Evolutionary conservation across 2,797 vertebrate genomes (phyloP).

Genomic region (Acestrorhynchus altus): DNA sequence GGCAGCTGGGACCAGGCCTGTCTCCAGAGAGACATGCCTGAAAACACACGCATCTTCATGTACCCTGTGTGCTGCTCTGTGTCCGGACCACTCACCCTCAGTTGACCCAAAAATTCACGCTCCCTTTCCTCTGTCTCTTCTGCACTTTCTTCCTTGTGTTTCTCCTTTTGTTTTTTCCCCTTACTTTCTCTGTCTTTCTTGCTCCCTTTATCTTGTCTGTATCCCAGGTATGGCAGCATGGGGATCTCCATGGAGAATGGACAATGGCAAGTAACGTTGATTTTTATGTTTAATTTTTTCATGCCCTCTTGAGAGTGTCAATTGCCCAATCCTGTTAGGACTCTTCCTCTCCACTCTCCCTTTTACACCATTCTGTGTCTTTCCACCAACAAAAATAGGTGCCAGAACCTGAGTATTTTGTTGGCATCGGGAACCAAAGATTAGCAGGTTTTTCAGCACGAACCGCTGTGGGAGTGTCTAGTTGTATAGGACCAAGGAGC

Average conservation of each 20-base stretch:
- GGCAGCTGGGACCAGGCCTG: not conserved
- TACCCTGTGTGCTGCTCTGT: not conserved
- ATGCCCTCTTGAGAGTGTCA: no score
- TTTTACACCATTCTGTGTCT: no score
- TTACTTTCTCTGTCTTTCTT: not conserved
- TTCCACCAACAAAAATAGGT: no score
- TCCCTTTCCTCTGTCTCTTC: not conserved
- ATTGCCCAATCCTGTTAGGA: no score
- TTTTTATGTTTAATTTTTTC: not conserved
- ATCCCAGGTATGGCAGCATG: conserved; percentile 57
- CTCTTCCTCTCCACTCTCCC: no score
- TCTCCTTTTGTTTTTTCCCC: not conserved
- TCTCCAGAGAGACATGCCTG: not conserved
- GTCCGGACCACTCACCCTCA: conserved; percentile 19
- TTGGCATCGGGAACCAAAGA: no score
- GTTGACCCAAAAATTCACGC: not conserved
- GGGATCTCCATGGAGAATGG: conserved; percentile 70
- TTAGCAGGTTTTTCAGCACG: no score
- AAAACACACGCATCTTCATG: not conserved
- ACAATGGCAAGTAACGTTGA: no score
- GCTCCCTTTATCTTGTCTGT: conserved; percentile 2
- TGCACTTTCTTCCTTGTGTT: not conserved
- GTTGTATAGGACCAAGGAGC: no score
- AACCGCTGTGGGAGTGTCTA: no score
- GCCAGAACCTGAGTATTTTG: no score